A percentile compares a stretch with the other conserved stretches of the same genome.
These are phyloP conservation scores for Melitaea athalia DNA, from an alignment of 2,888 invertebrate species.

Conservation along the genomic window DNA sequence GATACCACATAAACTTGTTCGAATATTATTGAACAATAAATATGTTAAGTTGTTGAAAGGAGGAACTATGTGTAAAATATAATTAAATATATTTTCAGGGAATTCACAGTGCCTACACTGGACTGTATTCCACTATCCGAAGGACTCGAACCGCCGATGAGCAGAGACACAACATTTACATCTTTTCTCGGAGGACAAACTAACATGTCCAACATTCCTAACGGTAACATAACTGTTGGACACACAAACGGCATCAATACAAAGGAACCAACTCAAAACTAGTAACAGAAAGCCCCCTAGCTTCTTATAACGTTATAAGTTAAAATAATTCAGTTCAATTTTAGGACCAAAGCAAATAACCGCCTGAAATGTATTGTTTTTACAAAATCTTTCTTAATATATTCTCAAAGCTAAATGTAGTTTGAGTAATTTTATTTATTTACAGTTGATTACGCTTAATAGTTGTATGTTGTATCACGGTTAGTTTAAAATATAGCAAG, in stretches of 20 bases:
- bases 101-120: conserved; percentile 75
- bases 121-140: conserved; percentile 77
- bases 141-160: conserved; percentile 76
- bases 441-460: conserved; percentile 23
- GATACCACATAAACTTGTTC: too few relatives aligned
- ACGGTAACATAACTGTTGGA: conserved; percentile 55
- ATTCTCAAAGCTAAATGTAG: background rate
- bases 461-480: background rate
- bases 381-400: background rate
- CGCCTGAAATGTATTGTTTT: conserved; percentile 20
- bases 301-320: conserved; percentile 1
- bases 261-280: conserved; percentile 33
- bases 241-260: conserved; percentile 43
- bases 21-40: too few relatives aligned
- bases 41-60: too few relatives aligned
- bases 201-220: conserved; percentile 52
- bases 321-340: conserved; percentile 16
- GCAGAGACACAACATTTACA: conserved; percentile 78
- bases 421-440: conserved; percentile 12
- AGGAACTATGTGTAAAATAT: too few relatives aligned
- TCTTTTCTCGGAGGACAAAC: conserved; percentile 76
- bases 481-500: conserved; percentile 5
- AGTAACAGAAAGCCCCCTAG: conserved; percentile 4
- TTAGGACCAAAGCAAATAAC: conserved; percentile 26
- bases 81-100: conserved; percentile 54